phyloP scores from a whole-genome alignment of 2,797 vertebrate genomes.

The Strix occidentalis region DNA sequence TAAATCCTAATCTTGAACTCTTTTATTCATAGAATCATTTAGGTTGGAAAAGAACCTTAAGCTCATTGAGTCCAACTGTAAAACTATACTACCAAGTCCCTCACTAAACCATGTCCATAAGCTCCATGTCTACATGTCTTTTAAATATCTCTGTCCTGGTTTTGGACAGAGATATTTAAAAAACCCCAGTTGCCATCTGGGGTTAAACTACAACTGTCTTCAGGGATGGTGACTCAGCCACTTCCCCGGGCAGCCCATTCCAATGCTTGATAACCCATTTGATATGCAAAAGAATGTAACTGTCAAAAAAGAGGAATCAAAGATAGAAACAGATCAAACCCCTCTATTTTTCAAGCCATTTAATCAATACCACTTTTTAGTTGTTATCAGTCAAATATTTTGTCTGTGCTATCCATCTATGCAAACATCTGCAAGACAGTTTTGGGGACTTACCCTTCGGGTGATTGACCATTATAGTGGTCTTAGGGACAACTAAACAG shows the following conservation, averaged over 20 bases:
- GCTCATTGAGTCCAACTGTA: not conserved
- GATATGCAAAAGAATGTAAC: not conserved
- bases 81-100: not conserved
- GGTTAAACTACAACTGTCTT: too few relatives aligned
- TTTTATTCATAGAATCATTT: not conserved
- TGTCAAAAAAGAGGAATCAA: not conserved
- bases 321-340: not conserved
- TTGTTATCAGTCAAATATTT: not conserved
- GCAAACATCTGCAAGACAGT: not conserved
- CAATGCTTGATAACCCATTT: not conserved
- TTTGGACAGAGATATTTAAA: too few relatives aligned
- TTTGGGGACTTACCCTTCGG: not conserved
- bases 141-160: not conserved
- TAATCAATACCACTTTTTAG: not conserved
- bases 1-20: not conserved
- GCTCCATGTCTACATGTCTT: accelerated
- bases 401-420: not conserved
- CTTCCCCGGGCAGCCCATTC: not conserved
- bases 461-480: not conserved
- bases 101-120: not conserved
- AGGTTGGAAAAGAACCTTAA: not conserved
- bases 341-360: not conserved
- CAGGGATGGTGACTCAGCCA: not conserved
- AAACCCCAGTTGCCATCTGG: too few relatives aligned
- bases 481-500: not conserved